Evolutionary conservation across 2,888 invertebrate genomes (phyloP), one percentile per base, ranked within the genome.

Genomic region (Augochlorella aurata): DNA sequence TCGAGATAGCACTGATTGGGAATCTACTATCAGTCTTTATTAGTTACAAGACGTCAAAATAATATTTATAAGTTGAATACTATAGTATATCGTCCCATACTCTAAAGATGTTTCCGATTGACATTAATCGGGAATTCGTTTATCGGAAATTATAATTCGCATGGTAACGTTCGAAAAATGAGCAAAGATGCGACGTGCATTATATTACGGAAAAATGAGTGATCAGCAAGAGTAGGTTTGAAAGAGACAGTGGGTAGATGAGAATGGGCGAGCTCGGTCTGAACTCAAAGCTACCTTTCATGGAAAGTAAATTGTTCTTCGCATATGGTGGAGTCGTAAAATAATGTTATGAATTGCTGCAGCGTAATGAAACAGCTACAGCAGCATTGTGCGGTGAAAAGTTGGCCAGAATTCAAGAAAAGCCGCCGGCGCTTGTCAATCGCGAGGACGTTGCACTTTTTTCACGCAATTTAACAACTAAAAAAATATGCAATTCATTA

Each of bases 311-410:
- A 29, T 61, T 61, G 10, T 29, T 49, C 50, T 24, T 16, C 24
- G 29, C 49, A 21, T 50, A 29, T 61, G 61, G 61, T 24, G 61
- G 18, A 4, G 16, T 49, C 68, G 49, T 50, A n/a, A n/a, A 67
- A 67, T 18, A 45, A 67, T 44, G 29, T 61, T 61, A 61, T 24
- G 18, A 61, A 29, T 61, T 61, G 14, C 61, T 61, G 61, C 61
- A 61, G 61, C 61, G 61, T 61, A 61, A 61, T 61, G 61, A 61
- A 61, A 24, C 61, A 61, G 24, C 29, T 61, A 24, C 29, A 61
- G 61, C 61, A 29, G 61, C 61, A 29, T 61, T 29, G 29, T 29
- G 16, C 61, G 61, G 14, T 61, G 29, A 61, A 61, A 24, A 61
- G 16, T 61, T 61, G 29, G 61, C 61, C 14, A 18, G 61, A 16